Evolutionary conservation across 2,113 vertebrate species (phyloP), one percentile per base, ranked within the genome.

Genomic region (Mormoops blainvillei): DNA sequence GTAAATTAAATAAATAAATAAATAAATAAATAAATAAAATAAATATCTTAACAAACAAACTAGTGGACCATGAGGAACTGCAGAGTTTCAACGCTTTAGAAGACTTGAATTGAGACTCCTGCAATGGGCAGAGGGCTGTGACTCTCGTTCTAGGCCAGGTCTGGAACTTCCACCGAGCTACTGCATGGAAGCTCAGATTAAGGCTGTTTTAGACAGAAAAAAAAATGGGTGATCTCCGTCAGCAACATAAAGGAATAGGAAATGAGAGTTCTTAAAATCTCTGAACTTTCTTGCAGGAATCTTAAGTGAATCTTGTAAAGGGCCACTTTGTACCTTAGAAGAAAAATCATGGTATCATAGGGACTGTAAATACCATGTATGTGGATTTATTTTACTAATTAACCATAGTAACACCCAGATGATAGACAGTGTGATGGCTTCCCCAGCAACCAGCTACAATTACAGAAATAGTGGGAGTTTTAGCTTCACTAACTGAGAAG

Each of bases 381-480:
- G 83, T 93, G 38, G 63, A 91, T 94, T 83, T 48, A 41, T 95
- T 97, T 97, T 70, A 93, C 89, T 96, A 94, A 94, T 93, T 93
- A 89, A 56, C n/a, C 63, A 41, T 41, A 87, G 56, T 84, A 89
- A 94, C 63, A 80, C 10, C 68, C 80, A 63, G 61, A 68, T 95
- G 89, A 94, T 48, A 41, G 36, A 19, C 26, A 2, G 2, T 61
- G 33, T 70, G 41, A 50, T 50, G 87, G 41, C 41, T 91, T 74
- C 63, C 56, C 61, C 48, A n/a, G 77, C 52, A 94, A 76, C 48
- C 14, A 36, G 38, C 58, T 87, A 78, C 74, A 74, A 76, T 91
- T 92, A 80, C 22, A 67, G 78, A 58, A 86, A 73, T 20, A 70
- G 45, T 26, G 0, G 20, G 68, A 95, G 26, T 76, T 84, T 74